These are phyloP conservation scores for Apodemia hepburni DNA, from an alignment of 2,888 invertebrate genomes.

Conservation along the genomic window DNA sequence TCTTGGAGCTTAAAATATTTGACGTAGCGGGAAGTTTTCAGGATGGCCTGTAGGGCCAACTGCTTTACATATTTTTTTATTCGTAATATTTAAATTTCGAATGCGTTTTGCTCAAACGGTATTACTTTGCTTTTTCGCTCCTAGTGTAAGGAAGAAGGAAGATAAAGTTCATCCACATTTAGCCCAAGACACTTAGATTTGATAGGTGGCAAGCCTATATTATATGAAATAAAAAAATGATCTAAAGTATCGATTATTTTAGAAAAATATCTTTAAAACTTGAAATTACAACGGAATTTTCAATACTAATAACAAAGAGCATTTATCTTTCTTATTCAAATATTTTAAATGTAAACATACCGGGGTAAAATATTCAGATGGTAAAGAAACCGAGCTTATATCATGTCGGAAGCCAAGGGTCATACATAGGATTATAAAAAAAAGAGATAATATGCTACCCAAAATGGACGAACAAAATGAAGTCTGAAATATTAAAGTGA, in stretches of 20 bases:
- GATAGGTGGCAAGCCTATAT: no score
- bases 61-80: no score
- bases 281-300: not conserved
- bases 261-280: not conserved
- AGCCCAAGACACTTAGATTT: no score
- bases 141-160: no score
- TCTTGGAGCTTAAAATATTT: no score
- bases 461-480: not conserved
- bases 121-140: not conserved
- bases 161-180: no score
- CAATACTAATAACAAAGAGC: not conserved
- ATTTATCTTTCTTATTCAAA: not conserved
- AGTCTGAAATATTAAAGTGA: not conserved
- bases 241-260: not conserved
- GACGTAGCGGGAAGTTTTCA: no score
- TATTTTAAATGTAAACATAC: not conserved
- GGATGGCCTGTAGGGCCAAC: no score
- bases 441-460: not conserved
- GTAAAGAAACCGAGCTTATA: conserved; percentile 5
- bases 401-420: not conserved
- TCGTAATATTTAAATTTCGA: no score
- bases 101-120: not conserved
- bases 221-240: no score
- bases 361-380: conserved; percentile 9
- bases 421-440: conserved; percentile 8